Conservation (phyloP, 2,888 invertebrate species). For the Aspidiotus destructor region DNA sequence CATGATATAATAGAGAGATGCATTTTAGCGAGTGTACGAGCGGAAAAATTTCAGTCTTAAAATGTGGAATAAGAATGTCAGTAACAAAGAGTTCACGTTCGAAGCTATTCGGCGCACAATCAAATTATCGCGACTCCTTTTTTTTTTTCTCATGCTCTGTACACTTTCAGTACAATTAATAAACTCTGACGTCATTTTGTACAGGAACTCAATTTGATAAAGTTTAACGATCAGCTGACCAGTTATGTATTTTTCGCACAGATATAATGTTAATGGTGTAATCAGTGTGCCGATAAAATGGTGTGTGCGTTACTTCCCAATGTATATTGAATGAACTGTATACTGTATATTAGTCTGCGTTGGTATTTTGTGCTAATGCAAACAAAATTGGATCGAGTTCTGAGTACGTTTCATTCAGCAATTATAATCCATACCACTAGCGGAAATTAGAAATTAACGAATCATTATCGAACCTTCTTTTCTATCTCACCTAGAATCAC, state of each 20-base stretch:
- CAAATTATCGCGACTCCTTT: background rate
- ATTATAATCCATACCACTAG: too few species aligned
- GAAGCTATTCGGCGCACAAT: background rate
- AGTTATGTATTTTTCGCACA: constrained; percentile 5
- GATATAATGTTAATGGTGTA: background rate
- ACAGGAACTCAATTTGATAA: background rate
- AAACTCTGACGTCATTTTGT: background rate
- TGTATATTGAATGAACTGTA: background rate
- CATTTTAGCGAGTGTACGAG: background rate
- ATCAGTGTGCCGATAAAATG: background rate
- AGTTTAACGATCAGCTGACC: constrained; percentile 6
- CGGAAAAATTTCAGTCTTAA: background rate
- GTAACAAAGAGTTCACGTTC: background rate
- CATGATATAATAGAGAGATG: background rate
- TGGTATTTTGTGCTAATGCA: constrained; percentile 7
- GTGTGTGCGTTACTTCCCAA: background rate
- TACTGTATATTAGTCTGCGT: background rate
- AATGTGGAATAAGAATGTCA: background rate
- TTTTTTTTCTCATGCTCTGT: too few species aligned
- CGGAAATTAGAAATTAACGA: too few species aligned
- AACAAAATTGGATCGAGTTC: background rate
- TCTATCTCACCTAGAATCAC: too few species aligned
- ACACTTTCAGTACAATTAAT: too few species aligned
- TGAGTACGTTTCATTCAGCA: too few species aligned
- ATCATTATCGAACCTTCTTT: too few species aligned